phyloP scores from a whole-genome alignment of 1,140 invertebrate genomes.

The Trichonephila clavata region DNA sequence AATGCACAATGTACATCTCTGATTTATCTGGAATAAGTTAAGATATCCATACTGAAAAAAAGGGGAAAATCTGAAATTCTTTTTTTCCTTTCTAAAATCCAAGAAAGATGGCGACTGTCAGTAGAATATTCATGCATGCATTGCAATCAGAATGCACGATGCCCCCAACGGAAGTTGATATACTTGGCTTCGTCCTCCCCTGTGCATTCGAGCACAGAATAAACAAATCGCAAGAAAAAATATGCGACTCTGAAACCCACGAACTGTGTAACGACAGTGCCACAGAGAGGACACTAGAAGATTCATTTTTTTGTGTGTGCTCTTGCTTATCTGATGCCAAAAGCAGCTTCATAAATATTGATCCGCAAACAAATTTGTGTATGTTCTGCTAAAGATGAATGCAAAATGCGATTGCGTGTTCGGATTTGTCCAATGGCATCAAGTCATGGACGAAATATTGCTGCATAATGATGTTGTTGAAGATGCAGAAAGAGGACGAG shows the following conservation, averaged over 20 bases:
- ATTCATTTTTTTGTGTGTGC: neutral
- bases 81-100: neutral
- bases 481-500: neutral
- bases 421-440: neutral
- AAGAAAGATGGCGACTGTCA: constrained; percentile 11
- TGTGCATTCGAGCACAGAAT: neutral
- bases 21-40: neutral
- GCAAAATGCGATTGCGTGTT: neutral
- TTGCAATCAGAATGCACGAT: constrained; percentile 4
- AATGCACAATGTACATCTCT: too few relatives aligned
- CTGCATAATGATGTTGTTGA: constrained; percentile 31
- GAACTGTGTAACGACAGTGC: neutral
- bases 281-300: neutral
- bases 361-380: constrained; percentile 21
- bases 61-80: neutral
- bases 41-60: neutral
- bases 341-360: constrained; percentile 47
- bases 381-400: constrained; percentile 13
- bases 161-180: neutral
- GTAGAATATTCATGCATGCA: neutral
- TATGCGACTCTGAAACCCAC: neutral
- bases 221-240: constrained; percentile 30
- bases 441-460: neutral
- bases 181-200: neutral
- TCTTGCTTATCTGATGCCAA: neutral